Evolutionary conservation across 2,113 vertebrate species (phyloP), one percentile per base, ranked within the genome.

Genomic region (Alligator sinensis): DNA sequence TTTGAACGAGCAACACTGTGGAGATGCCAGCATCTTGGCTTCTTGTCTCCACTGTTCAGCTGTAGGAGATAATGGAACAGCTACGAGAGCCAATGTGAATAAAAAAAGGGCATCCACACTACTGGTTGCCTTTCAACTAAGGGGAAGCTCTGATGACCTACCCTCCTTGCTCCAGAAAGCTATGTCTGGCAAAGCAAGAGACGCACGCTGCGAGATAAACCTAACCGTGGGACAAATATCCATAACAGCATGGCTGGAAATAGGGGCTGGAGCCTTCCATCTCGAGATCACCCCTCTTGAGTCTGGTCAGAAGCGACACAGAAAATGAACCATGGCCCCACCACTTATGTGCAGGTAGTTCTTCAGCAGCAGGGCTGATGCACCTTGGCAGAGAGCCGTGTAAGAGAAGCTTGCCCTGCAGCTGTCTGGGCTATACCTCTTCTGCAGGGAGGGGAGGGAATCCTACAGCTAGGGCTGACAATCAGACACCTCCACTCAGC

Each of bases 21-120:
- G 30, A 14, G n/a, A 54, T n/a, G 9, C 9, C 4, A 64, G 22
- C 0, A 3, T 30, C 47, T 34, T 9, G 58, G 24, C 38, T 5
- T 10, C 70, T 54, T 7, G 27, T 14, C 63, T 30, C 3, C 2
- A 1, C 72, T 21, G 30, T 21, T 74, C 70, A 22, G 70, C 5
- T 3, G 55, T 2, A 75, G 79, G 75, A 74, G 66, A 74, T 55
- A 38, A 16, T 8, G 21, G 12, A 60, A 3, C 34, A 34, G 75
- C 54, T 1, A 2, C 0, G 19, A 6, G 21, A 3, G 2, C 60
- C 3, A 2, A 9, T 11, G 47, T 47, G 47, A 47, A 47, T 47
- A 27, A 54, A 60, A 60, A 0, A 1, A 80, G 59, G 13, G 27
- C 13, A 58, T 30, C 57, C 62, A 62, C 11, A 5, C 61, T 55